Base-by-base conservation (phyloP, 2,888 invertebrate genomes). In the Drosophila lacicola region DNA sequence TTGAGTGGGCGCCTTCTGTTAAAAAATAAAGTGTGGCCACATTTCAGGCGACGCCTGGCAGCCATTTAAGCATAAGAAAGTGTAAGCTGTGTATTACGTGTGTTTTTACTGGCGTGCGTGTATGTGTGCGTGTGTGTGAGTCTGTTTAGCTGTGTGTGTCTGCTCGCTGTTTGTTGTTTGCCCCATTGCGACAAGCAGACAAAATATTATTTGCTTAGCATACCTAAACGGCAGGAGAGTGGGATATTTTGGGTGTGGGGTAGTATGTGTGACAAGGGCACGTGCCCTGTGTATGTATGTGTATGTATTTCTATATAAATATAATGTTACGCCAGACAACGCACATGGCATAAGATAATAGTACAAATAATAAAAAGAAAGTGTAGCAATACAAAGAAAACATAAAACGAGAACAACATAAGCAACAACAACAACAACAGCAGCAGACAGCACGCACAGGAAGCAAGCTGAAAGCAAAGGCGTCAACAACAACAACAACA, bases 171-270 rank as follows among this genome's bases (percentile, higher is more conserved):
- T 53, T 63, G 71, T 44, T 45, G 53, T 61, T 29, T 29, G 25
- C 25, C 25, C 29, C 29, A 29, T 41, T 58, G 74, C 49, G 70
- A 71, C 67, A 73, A 60, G 60, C 70, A 67, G 63, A 66, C 63
- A 68, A 68, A 72, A 73, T 75, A 81, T 78, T 77, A 82, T 82
- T 85, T 73, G 70, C 68, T 60, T 62, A 56, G 42, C 42, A 54
- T 50, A 41, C 61, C 66, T 34, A 29, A 39, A 33, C 51, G 68
- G 19, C 14, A 33, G 46, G 36, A n/a, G 55, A 53, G 8, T 54
- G 42, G 21, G 37, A 21, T 8, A 37, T 17, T 58, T 39, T 36
- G 49, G 17, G n/a, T 29, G 42, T 33, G 21, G 33, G 45, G 11
- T n/a, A 21, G 49, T 13, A 25, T 49, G 34, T 60, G 39, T 39